A percentile compares a stretch with the other conserved stretches of the same genome.
Evolutionary conservation across 2,797 vertebrate genomes (phyloP).

Genomic region (Poecilia picta): DNA sequence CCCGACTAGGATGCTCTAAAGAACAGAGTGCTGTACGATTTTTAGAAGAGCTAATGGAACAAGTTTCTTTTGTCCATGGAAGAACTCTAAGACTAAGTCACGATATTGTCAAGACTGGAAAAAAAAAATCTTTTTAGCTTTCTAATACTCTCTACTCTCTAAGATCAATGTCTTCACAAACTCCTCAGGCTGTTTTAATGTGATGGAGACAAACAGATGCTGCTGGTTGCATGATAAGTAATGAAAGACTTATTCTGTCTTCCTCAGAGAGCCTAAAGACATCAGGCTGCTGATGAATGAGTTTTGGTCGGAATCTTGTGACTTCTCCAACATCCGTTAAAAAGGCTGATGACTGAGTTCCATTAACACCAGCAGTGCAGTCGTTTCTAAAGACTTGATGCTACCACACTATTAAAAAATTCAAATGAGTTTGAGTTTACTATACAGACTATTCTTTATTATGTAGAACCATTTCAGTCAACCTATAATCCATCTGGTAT

Average conservation of each 20-base stretch:
- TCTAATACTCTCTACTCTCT: neutral
- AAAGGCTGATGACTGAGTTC: neutral
- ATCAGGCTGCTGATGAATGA: slow-evolving; percentile 1
- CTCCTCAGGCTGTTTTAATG: neutral
- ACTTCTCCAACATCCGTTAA: neutral
- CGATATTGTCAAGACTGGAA: neutral
- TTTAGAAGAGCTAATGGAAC: neutral
- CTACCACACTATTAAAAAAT: neutral
- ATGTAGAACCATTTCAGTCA: neutral
- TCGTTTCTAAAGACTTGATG: neutral
- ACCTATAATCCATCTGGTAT: neutral
- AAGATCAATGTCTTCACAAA: neutral
- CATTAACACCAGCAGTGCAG: neutral
- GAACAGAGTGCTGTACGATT: too few relatives aligned
- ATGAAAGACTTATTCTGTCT: neutral
- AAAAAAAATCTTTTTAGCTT: neutral
- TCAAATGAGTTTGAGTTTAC: neutral
- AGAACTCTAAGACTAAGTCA: neutral
- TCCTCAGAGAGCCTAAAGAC: slow-evolving; percentile 9
- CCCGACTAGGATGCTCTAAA: too few relatives aligned
- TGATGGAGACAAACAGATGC: neutral
- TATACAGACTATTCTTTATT: neutral
- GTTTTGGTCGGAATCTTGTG: neutral
- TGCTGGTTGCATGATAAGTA: neutral
- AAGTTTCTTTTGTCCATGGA: neutral